Base-by-base conservation (phyloP, 2,113 vertebrate genomes). In the Chlorodrepanis virens region DNA sequence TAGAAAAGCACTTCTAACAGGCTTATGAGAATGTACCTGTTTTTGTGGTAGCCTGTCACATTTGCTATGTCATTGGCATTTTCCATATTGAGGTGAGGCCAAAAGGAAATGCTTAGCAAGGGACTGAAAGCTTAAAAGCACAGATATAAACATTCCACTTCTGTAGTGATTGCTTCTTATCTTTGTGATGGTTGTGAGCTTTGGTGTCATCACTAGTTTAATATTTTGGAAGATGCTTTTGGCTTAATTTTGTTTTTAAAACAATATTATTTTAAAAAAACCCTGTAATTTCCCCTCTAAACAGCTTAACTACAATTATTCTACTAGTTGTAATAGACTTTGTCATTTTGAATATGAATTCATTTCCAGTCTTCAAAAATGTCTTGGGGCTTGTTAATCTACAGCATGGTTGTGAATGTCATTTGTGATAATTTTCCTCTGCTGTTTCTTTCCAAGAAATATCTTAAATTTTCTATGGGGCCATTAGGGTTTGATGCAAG, bases 271-370 rank as follows among this genome's bases (percentile, higher is more conserved):
- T 39, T 29, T 0, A 4, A 7, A 33, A 59, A 59, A 47, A 35
- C 11, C 60, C 52, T 75, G 15, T 81, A 64, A 53, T 83, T 87
- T 19, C 11, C 20, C 20, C 31, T 78, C 49, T 76, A 53, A 96
- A 74, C 17, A 65, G 12, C n/a, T 83, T 87, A 84, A 87, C 83
- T 90, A 39, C 47, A 81, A 90, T n/a, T 78, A 39, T 81, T 93
- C n/a, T 44, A 33, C 35, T 56, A 60, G n/a, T 88, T 23, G 18
- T 78, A 90, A 81, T 11, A 83, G 39, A 93, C n/a, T 78, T 93
- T 95, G 92, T 83, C 0, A 68, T 64, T 95, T 90, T 61, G n/a
- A 92, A 89, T 93, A 89, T 75, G 52, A 95, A 83, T 86, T 93
- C 0, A 53, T 94, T 96, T 81, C 40, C 37, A 71, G 57, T 81